Percentiles rank a stretch among this genome's conserved stretches.
Conservation (phyloP, 2,797 vertebrate genomes). For the Graptemys geographica region DNA sequence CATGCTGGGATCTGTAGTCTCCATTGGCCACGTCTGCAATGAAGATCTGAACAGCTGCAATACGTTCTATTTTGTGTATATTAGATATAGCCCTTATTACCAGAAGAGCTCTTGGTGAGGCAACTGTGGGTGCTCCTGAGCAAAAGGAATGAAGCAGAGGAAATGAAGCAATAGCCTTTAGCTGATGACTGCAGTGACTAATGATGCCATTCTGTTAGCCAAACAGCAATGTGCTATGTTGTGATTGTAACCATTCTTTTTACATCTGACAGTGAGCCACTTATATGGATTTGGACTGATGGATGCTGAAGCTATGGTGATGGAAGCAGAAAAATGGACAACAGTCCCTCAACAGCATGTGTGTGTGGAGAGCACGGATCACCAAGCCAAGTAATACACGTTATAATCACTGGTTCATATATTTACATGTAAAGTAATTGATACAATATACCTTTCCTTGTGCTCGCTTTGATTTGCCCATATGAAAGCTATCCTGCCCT, state of each 20-base stretch:
- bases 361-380: constrained; percentile 96
- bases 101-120: background rate
- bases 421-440: constrained; percentile 40
- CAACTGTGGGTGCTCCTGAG: background rate
- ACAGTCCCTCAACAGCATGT: constrained; percentile 95
- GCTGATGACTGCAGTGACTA: background rate
- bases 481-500: background rate
- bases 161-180: background rate
- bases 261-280: constrained; percentile 90
- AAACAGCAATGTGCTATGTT: background rate
- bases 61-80: background rate
- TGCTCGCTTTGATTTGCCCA: background rate
- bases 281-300: constrained; percentile 98
- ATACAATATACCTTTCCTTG: constrained; percentile 52
- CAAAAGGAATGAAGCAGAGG: background rate
- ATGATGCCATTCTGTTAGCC: background rate
- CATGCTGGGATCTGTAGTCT: background rate
- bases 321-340: constrained; percentile 96
- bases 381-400: constrained; percentile 93
- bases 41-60: background rate
- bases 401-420: constrained; percentile 55
- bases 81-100: background rate
- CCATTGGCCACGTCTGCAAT: background rate
- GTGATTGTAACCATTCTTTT: constrained; percentile 53
- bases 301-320: constrained; percentile 99